Evolutionary conservation across 2,888 invertebrate species (phyloP), one percentile per base, ranked within the genome.

Genomic region (Eristalinus aeneus): DNA sequence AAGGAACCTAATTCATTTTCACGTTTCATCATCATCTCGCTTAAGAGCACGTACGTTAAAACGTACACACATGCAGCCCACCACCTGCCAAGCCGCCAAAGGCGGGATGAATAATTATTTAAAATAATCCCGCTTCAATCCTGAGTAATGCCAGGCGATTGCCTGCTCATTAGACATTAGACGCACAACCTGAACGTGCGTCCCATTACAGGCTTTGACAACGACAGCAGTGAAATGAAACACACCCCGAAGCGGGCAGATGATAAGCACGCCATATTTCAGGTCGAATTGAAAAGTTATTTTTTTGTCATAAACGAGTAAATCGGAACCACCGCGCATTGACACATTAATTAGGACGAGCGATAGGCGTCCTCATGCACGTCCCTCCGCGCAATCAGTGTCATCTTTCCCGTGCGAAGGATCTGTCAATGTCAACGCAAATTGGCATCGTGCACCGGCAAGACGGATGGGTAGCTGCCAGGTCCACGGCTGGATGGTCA

Each of bases 241-340:
- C 32, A 58, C 68, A 63, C 69, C 54, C 77, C 69, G 31, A 22
- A 10, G 16, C 16, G 68, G 63, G 76, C 32, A 22, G 31, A n/a
- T 6, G 39, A 46, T 8, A 8, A 16, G 16, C 16, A 46, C 16
- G 46, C 8, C 16, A 36, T 69, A 46, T 64, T 61, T 39, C 69
- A 69, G 79, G 69, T 64, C 56, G 67, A 84, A 84, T 84, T 79
- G 75, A 71, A 71, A 84, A 75, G n/a, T n/a, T n/a, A n/a, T n/a
- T n/a, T 67, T 79, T 85, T 85, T 76, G 75, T 67, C 72, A 76
- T 80, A n/a, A n/a, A n/a, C n/a, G n/a, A n/a, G 85, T 85, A 76
- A 85, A 85, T 80, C 63, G 63, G 36, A 73, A 63, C 63, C 46
- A 68, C 61, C 79, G 65, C 63, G 12, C 31, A 68, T 72, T 63